phyloP scores from a whole-genome alignment of 2,888 invertebrate species.

The Allophyes oxyacanthae region DNA sequence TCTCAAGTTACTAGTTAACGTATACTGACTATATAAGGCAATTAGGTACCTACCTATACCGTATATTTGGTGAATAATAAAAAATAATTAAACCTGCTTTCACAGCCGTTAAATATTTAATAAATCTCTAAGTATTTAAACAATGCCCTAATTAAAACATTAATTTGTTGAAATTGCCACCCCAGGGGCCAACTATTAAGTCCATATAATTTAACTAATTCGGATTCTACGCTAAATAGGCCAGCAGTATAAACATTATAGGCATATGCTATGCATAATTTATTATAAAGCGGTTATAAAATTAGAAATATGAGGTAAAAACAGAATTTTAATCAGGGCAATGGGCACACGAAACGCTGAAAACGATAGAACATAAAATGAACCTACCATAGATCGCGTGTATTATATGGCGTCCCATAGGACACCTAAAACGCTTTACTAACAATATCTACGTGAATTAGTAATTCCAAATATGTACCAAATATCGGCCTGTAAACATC shows the following conservation, averaged over 20 bases:
- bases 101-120: too few relatives aligned
- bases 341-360: conserved; percentile 2
- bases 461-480: background rate
- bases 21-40: too few relatives aligned
- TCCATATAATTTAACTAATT: background rate
- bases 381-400: conserved; percentile 16
- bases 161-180: conserved; percentile 1
- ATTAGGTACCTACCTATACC: too few relatives aligned
- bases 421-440: conserved; percentile 25
- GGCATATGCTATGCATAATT: background rate
- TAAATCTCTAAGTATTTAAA: background rate
- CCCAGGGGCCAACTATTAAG: background rate
- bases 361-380: conserved; percentile 3
- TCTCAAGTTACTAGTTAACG: too few relatives aligned
- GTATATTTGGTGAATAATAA: too few relatives aligned
- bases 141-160: conserved; percentile 2
- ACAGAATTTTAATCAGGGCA: conserved; percentile 3
- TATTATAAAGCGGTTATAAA: conserved; percentile 1
- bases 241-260: background rate
- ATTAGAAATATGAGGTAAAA: conserved; percentile 16
- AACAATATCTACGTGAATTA: conserved; percentile 4
- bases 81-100: too few relatives aligned
- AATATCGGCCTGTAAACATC: background rate
- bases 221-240: background rate
- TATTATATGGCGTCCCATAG: conserved; percentile 11